Conservation (phyloP, 1,140 invertebrate genomes). For the Aradophagus sp. region DNA sequence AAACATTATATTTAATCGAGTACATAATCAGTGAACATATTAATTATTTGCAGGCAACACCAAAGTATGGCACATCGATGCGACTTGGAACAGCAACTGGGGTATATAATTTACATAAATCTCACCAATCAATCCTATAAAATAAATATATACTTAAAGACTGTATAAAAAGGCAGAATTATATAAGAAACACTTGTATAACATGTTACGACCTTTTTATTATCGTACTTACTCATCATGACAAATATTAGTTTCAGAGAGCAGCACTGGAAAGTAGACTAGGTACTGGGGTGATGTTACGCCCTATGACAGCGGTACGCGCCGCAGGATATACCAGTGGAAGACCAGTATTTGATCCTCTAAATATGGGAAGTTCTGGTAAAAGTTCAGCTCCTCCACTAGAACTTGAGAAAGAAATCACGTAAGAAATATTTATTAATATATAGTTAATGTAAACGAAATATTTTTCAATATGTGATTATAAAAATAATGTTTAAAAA, state of each 20-base stretch:
- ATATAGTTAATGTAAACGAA: slow-evolving; percentile 1
- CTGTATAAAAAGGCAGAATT: no score
- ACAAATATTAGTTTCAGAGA: slow-evolving; percentile 66
- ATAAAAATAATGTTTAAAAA: no score
- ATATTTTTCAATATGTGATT: slow-evolving; percentile 24
- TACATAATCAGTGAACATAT: no score
- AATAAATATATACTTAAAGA: slow-evolving; percentile 5
- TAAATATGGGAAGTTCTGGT: slow-evolving; percentile 79
- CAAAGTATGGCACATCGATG: slow-evolving; percentile 74
- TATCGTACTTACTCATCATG: slow-evolving; percentile 1
- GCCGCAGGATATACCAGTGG: slow-evolving; percentile 94
- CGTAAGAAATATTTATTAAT: slow-evolving; percentile 73
- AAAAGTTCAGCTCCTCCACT: slow-evolving; percentile 76
- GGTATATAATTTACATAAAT: slow-evolving; percentile 54
- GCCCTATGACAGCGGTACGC: slow-evolving; percentile 96
- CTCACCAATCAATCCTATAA: slow-evolving; percentile 9
- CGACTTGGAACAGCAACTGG: slow-evolving; percentile 75
- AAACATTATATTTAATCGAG: no score
- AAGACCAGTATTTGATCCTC: slow-evolving; percentile 83
- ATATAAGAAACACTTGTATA: no score
- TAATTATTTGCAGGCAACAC: slow-evolving; percentile 63
- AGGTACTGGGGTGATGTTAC: slow-evolving; percentile 68
- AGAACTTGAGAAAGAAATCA: slow-evolving; percentile 84
- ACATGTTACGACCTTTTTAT: no score
- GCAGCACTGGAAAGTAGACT: slow-evolving; percentile 60